Base-by-base conservation (phyloP, 2,888 invertebrate genomes). In the Bembecia ichneumoniformis region DNA sequence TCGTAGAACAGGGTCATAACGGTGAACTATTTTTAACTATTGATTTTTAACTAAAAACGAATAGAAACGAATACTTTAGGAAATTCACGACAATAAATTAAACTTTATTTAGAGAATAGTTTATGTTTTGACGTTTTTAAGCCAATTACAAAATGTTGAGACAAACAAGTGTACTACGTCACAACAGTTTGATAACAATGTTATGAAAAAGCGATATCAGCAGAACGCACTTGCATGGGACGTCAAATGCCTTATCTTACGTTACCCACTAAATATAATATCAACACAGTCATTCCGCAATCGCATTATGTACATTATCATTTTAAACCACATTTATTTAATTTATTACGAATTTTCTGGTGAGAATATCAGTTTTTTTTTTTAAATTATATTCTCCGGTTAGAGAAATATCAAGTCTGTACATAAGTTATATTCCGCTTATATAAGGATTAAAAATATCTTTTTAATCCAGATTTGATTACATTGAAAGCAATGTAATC, bases 101-200 rank as follows among this genome's bases (percentile, higher is more conserved):
- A 1, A 28, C 28, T 28, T 28, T 28, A n/a, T n/a, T n/a, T n/a
- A n/a, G n/a, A n/a, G n/a, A n/a, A n/a, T n/a, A 28, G 28, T 28
- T 28, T 7, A 28, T 28, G 28, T 28, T 28, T 28, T 28, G 28
- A 28, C 28, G 2, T 28, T 28, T 28, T 28, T 28, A 28, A 28
- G 28, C 28, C 28, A 9, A 9, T 28, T 28, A n/a, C 40, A 52
- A 50, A 55, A 60, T 58, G 61, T 58, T 59, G 52, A 52, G 53
- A 58, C 48, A 60, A 60, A 61, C 57, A 58, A 57, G 49, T 46
- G 43, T 47, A 51, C 57, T 60, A 62, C 66, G 68, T 68, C 65
- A 66, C 55, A 35, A 47, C 47, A 40, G 35, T 43, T 34, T 35
- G 44, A 47, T 51, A 52, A 47, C 47, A 17, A 35, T 50, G 48